phyloP scores from a whole-genome alignment of 2,888 invertebrate species.

The Cataglyphis altisquamis region DNA sequence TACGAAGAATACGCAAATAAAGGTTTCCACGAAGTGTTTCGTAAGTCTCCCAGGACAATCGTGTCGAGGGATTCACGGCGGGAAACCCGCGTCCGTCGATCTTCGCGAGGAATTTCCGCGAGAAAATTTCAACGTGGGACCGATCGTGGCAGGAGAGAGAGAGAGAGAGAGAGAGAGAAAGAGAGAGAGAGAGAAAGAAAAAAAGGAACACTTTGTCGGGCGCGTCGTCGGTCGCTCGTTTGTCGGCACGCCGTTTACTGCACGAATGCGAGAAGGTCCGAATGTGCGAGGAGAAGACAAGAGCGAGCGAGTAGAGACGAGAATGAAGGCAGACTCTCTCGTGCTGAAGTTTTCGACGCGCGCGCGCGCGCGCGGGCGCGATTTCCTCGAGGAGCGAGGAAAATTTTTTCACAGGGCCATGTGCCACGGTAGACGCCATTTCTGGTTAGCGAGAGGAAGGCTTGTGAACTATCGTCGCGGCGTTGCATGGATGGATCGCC shows the following conservation, averaged over 20 bases:
- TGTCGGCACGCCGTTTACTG: conserved; percentile 7
- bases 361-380: not conserved
- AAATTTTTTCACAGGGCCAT: conserved; percentile 77
- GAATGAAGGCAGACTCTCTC: too few species aligned
- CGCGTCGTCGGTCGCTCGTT: conserved; percentile 59
- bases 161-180: not conserved
- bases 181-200: conserved; percentile 59
- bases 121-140: too few species aligned
- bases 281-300: not conserved
- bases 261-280: not conserved
- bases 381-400: conserved; percentile 42
- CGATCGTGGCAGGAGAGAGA: too few species aligned
- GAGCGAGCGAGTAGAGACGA: not conserved
- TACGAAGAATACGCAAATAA: conserved; percentile 42
- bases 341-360: not conserved
- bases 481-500: conserved; percentile 77
- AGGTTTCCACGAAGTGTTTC: conserved; percentile 35
- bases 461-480: conserved; percentile 82
- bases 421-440: conserved; percentile 84
- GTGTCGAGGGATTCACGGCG: not conserved
- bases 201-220: conserved; percentile 68
- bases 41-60: not conserved
- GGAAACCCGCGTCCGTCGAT: too few species aligned
- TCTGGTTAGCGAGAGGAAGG: conserved; percentile 76
- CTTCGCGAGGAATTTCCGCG: too few species aligned